phyloP scores from a whole-genome alignment of 1,140 invertebrate species.

The Schlechtendalia chinensis region DNA sequence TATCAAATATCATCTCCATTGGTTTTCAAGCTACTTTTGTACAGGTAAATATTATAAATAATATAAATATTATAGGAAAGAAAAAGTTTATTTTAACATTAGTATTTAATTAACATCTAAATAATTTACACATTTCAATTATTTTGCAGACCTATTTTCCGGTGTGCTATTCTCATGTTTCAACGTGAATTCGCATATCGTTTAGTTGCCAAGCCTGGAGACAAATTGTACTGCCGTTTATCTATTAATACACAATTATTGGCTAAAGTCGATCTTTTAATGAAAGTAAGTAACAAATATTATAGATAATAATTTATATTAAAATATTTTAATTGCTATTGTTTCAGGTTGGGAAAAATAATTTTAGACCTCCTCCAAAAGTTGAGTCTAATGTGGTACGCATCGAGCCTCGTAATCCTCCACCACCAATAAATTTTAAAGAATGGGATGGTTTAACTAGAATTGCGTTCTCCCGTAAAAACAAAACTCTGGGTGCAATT shows the following conservation, averaged over 20 bases:
- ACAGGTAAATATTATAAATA: slow-evolving; percentile 65
- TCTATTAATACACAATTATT: slow-evolving; percentile 96
- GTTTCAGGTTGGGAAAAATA: slow-evolving; percentile 89
- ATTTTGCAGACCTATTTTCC: slow-evolving; percentile 66
- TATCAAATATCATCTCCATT: slow-evolving; percentile 99
- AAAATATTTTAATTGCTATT: slow-evolving; percentile 38
- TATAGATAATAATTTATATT: background rate
- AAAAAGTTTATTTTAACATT: too few species aligned
- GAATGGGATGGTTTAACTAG: slow-evolving; percentile 98
- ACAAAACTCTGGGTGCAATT: slow-evolving; percentile 83
- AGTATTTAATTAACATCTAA: too few species aligned
- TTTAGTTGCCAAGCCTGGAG: slow-evolving; percentile 93
- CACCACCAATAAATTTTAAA: slow-evolving; percentile 91
- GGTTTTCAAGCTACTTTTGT: slow-evolving; percentile 94
- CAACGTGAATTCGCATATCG: slow-evolving; percentile 98
- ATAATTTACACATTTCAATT: too few species aligned
- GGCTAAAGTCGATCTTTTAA: slow-evolving; percentile 91
- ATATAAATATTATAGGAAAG: too few species aligned
- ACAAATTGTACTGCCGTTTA: slow-evolving; percentile 94
- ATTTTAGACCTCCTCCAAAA: slow-evolving; percentile 97
- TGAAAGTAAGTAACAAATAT: slow-evolving; percentile 73
- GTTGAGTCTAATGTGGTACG: slow-evolving; percentile 98
- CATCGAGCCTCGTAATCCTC: slow-evolving; percentile 94
- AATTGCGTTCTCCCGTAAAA: slow-evolving; percentile 93
- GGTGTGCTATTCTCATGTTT: slow-evolving; percentile 98